Percentiles rank a stretch among this genome's conserved stretches.
Conservation (phyloP, 2,797 vertebrate genomes). For the Microhierax caerulescens region DNA sequence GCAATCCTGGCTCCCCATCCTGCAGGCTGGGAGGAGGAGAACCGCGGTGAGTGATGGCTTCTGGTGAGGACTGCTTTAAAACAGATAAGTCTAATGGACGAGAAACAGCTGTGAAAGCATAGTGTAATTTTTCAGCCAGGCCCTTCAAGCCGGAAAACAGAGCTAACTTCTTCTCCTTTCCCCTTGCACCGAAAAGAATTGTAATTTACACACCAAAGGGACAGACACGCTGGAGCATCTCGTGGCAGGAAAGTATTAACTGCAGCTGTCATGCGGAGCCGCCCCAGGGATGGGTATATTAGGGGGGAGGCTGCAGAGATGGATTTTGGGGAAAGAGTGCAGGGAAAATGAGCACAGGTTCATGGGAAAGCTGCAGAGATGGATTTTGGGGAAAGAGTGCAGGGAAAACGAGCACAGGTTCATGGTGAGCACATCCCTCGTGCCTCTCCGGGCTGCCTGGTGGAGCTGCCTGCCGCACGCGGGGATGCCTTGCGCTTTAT, state of each 20-base stretch:
- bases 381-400: neutral
- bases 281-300: neutral
- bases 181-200: neutral
- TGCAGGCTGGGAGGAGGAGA: neutral
- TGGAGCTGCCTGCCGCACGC: neutral
- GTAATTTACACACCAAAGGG: neutral
- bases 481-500: neutral
- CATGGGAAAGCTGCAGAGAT: neutral
- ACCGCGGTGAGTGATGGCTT: fast-evolving
- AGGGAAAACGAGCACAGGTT: neutral
- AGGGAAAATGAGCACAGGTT: neutral
- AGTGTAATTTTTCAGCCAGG: neutral
- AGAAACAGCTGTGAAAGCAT: neutral
- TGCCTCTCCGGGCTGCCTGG: neutral
- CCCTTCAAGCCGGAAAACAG: neutral
- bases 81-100: fast-evolving
- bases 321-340: neutral
- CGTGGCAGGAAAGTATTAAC: neutral
- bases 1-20: neutral
- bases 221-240: neutral
- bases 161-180: neutral
- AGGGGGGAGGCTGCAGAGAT: neutral
- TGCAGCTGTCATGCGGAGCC: neutral
- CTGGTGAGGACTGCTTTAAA: neutral
- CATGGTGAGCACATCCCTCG: neutral